Conservation (phyloP, 2,113 vertebrate species). For the Sapayoa aenigma region DNA sequence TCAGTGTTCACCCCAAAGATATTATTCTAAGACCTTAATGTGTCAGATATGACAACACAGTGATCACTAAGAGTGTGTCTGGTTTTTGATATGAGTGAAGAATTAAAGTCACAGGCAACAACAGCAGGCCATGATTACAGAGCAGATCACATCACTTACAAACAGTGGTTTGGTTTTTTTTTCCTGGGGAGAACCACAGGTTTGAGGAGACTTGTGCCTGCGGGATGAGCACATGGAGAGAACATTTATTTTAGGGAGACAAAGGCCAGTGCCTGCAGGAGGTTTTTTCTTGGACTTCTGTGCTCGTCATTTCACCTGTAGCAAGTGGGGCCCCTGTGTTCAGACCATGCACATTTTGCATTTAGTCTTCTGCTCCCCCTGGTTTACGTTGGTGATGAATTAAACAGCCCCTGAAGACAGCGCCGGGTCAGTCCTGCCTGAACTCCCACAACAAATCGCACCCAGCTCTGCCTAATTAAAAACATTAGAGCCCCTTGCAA, state of each 20-base stretch:
- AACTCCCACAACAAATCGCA: background rate
- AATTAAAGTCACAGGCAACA: background rate
- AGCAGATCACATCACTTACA: background rate
- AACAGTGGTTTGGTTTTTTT: background rate
- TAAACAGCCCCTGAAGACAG: background rate
- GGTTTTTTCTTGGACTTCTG: background rate
- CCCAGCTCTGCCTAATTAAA: constrained; percentile 41
- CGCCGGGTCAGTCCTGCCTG: background rate
- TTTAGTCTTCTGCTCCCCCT: background rate
- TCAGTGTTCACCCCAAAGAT: background rate
- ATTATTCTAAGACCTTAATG: background rate
- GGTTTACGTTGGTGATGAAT: background rate
- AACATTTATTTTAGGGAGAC: background rate
- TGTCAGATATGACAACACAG: background rate
- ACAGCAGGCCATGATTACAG: background rate
- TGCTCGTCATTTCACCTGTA: background rate
- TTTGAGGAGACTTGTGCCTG: background rate
- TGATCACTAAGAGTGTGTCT: background rate
- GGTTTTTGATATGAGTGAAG: background rate
- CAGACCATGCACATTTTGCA: background rate
- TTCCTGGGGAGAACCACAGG: background rate
- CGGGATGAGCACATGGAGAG: fast-evolving
- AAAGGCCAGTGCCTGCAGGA: background rate
- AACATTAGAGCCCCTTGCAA: constrained; percentile 39
- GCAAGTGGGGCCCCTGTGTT: background rate